Conservation (phyloP, 2,797 vertebrate species). For the Heterohyrax brucei region DNA sequence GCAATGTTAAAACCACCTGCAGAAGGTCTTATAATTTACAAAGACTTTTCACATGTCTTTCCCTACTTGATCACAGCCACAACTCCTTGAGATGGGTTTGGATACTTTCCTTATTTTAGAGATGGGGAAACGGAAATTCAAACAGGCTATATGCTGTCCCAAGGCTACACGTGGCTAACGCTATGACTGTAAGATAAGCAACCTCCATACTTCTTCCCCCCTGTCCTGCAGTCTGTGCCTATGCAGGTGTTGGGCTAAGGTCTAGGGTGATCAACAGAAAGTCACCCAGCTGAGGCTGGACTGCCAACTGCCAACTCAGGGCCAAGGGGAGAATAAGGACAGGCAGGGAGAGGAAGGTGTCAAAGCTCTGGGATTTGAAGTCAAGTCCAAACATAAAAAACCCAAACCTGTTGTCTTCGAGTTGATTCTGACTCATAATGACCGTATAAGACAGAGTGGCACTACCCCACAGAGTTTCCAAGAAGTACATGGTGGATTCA, state of each 20-base stretch:
- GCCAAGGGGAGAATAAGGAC: not conserved
- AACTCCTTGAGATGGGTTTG: not conserved
- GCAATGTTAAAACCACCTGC: not conserved
- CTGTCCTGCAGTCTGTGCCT: too few relatives aligned
- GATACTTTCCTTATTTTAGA: slow-evolving; percentile 4
- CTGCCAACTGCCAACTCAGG: not conserved
- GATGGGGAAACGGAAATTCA: not conserved
- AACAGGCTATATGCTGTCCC: not conserved
- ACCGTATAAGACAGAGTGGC: too few relatives aligned
- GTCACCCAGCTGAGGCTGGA: not conserved
- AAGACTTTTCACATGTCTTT: not conserved
- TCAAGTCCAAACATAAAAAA: too few relatives aligned
- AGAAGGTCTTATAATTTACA: not conserved
- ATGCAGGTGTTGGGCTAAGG: not conserved
- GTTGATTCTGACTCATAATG: too few relatives aligned
- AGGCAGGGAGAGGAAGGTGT: too few relatives aligned
- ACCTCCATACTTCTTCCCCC: not conserved
- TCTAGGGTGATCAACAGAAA: not conserved
- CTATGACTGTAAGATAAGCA: not conserved
- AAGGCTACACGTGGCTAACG: not conserved
- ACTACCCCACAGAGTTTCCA: too few relatives aligned
- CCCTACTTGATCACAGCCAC: not conserved
- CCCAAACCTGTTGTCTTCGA: too few relatives aligned
- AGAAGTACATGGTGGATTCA: too few relatives aligned
- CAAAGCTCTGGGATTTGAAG: not conserved